These are phyloP conservation scores for Serranus cabrilla DNA, from an alignment of 2,797 vertebrate genomes.

Conservation along the genomic window DNA sequence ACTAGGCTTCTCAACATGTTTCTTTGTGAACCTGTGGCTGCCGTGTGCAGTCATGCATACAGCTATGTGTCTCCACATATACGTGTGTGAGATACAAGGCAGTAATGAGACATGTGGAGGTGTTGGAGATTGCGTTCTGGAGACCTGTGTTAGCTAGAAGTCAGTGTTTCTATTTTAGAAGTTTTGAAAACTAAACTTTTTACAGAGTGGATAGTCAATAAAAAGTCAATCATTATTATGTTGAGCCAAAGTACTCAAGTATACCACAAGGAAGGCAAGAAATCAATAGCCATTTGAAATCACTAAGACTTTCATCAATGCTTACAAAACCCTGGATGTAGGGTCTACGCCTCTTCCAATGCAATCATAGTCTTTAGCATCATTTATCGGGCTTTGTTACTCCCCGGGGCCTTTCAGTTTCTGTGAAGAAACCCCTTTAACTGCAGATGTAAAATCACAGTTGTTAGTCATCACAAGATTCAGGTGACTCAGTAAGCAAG, in stretches of 20 bases:
- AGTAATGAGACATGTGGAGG: not conserved
- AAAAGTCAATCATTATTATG: not conserved
- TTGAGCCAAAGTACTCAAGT: not conserved
- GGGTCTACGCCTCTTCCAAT: not conserved
- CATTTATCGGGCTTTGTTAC: not conserved
- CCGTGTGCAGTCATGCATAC: not conserved
- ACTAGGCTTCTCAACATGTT: not conserved
- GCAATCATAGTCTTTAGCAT: not conserved
- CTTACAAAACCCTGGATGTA: not conserved
- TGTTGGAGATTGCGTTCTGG: not conserved
- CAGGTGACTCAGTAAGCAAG: not conserved
- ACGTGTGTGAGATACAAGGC: not conserved
- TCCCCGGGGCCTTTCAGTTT: not conserved
- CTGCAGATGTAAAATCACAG: conserved; percentile 1
- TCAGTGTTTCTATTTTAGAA: not conserved
- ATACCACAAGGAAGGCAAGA: not conserved
- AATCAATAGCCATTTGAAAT: conserved; percentile 11
- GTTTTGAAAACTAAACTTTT: not conserved
- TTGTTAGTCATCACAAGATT: not conserved
- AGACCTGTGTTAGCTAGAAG: not conserved
- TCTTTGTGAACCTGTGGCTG: not conserved
- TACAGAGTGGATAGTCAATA: not conserved
- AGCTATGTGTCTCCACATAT: not conserved
- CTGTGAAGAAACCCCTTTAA: not conserved
- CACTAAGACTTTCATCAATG: not conserved